Evolutionary conservation across 2,888 invertebrate species (phyloP).

Genomic region (Nomada goodeniana): DNA sequence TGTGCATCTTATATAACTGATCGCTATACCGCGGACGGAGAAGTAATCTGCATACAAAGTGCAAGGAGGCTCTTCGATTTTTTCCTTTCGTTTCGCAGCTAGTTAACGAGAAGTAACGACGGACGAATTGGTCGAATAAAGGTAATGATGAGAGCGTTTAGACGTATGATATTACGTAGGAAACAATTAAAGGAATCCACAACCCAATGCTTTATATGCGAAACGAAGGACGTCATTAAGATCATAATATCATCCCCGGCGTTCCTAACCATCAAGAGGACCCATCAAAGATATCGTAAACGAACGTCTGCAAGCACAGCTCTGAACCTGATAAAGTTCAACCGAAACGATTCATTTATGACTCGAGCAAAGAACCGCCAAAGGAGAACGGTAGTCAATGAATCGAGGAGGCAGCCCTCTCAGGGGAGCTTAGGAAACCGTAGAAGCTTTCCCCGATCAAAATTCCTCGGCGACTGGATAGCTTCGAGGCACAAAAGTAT

Average conservation of each 20-base stretch:
- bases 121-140: no score
- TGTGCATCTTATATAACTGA: not conserved
- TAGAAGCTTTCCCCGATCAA: slow-evolving; percentile 24
- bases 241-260: no score
- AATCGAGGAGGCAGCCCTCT: slow-evolving; percentile 22
- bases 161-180: not conserved
- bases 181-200: not conserved
- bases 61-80: no score
- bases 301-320: no score
- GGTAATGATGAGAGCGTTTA: no score
- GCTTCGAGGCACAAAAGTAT: no score
- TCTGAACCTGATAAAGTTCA: not conserved
- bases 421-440: slow-evolving; percentile 46
- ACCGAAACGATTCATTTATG: not conserved
- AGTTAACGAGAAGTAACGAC: no score
- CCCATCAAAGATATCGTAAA: not conserved
- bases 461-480: slow-evolving; percentile 15
- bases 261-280: not conserved
- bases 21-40: no score
- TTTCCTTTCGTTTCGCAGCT: no score
- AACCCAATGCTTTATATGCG: not conserved
- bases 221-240: no score
- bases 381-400: not conserved
- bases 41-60: no score
- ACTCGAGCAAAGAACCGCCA: not conserved